Percentiles rank a stretch among this genome's conserved stretches.
Evolutionary conservation across 2,797 vertebrate genomes (phyloP).

Genomic region (Nannoperca obscura): DNA sequence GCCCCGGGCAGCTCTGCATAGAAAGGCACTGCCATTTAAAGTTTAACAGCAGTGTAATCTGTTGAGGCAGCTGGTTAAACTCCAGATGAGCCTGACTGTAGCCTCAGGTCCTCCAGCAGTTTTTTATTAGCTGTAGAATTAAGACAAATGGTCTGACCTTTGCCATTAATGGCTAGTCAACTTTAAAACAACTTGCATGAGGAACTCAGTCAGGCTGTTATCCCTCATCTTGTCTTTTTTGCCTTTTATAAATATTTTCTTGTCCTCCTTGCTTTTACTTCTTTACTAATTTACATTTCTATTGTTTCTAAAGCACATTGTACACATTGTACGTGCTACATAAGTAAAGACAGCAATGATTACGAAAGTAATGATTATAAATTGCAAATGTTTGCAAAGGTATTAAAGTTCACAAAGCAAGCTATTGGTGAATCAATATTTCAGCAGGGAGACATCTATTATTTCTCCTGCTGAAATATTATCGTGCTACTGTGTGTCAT

Average conservation of each 20-base stretch:
- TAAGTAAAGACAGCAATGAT: not conserved
- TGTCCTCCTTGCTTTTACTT: not conserved
- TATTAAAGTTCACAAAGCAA: not conserved
- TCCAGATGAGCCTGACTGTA: slow-evolving; percentile 46
- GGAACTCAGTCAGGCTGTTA: not conserved
- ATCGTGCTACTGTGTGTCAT: not conserved
- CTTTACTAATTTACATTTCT: not conserved
- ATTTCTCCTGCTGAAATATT: not conserved
- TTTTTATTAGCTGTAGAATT: slow-evolving; percentile 43
- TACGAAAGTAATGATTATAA: not conserved
- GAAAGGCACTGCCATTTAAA: slow-evolving; percentile 24
- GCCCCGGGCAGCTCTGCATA: not conserved
- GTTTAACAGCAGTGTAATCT: slow-evolving; percentile 36
- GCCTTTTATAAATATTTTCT: not conserved
- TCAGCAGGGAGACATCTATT: not conserved
- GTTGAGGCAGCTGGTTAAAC: slow-evolving; percentile 57
- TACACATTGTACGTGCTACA: not conserved
- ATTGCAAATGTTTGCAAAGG: slow-evolving; percentile 11
- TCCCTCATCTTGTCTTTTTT: not conserved
- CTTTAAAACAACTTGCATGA: slow-evolving; percentile 18
- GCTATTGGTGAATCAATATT: not conserved
- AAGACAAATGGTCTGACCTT: slow-evolving; percentile 34
- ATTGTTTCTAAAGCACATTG: not conserved
- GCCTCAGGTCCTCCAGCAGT: slow-evolving; percentile 39
- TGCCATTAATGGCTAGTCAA: slow-evolving; percentile 14